Evolutionary conservation across 2,113 vertebrate genomes (phyloP).

Genomic region (Gavia stellata): DNA sequence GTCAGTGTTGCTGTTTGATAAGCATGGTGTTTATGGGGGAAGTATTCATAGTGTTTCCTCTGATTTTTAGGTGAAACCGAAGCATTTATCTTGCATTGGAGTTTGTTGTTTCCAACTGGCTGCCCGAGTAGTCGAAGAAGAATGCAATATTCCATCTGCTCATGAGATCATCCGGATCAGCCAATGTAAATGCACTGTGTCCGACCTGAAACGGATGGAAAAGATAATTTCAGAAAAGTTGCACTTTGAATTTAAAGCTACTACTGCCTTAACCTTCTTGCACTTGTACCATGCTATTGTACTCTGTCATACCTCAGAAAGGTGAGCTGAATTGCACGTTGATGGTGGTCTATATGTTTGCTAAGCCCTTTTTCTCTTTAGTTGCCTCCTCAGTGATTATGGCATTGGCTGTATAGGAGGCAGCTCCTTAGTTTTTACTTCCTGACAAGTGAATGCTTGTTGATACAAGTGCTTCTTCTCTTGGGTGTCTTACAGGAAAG

Average conservation of each 20-base stretch:
- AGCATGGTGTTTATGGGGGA: fast-evolving
- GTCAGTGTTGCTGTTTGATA: not conserved
- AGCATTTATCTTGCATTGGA: slow-evolving; percentile 95
- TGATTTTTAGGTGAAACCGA: slow-evolving; percentile 85
- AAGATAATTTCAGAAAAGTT: slow-evolving; percentile 94
- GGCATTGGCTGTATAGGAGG: not conserved
- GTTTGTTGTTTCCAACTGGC: slow-evolving; percentile 92
- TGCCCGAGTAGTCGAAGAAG: slow-evolving; percentile 84
- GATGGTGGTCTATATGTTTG: not conserved
- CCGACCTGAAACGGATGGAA: slow-evolving; percentile 94
- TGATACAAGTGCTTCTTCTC: not conserved
- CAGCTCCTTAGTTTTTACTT: not conserved
- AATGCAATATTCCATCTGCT: slow-evolving; percentile 83
- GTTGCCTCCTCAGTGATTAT: not conserved
- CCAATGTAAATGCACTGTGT: slow-evolving; percentile 93
- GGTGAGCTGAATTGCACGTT: slow-evolving; percentile 64
- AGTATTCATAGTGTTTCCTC: fast-evolving
- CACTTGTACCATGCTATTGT: slow-evolving; percentile 90
- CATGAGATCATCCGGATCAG: slow-evolving; percentile 94
- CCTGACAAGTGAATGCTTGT: fast-evolving
- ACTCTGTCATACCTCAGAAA: slow-evolving; percentile 82
- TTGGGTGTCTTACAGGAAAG: slow-evolving; percentile 78
- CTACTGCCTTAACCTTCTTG: slow-evolving; percentile 98
- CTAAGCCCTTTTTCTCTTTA: not conserved
- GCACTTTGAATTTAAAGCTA: slow-evolving; percentile 89